Base-by-base conservation (phyloP, 2,113 vertebrate species). In the Equus przewalskii region DNA sequence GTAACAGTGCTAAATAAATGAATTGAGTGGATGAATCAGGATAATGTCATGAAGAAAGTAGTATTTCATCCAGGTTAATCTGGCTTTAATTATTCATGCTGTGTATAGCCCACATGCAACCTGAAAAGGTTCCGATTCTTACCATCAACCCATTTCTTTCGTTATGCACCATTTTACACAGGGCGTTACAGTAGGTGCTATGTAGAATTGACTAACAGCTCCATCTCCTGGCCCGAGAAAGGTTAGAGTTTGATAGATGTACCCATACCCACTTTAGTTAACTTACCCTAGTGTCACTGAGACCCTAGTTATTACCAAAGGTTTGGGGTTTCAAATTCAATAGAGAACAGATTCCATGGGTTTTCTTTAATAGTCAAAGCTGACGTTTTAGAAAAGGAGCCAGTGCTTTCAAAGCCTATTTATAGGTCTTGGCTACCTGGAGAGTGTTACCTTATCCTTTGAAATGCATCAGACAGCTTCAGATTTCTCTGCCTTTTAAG, bases 341-440 rank as follows among this genome's bases (percentile, higher is more conserved):
- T n/a, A 70, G 65, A 87, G 76, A 73, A 91, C n/a, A 3, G 4
- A 94, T 92, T 95, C 83, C 56, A 30, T 16, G 33, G 21, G 24
- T 76, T 79, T 83, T 95, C 93, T 94, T 94, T 49, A 46, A 95
- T 76, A 91, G 54, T 69, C 22, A 8, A 28, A 78, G 73, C 91
- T 0, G 2, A 62, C 90, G 36, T 97, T 97, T 97, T 95, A 94
- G 97, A 98, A 54, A 64, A 13, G 44, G 44, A 92, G 90, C 95
- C 81, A 10, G 33, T 81, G 69, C 80, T 97, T 65, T 94, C 36
- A 64, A 73, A 81, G 96, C 89, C 0, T 99, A 98, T 99, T 99
- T 98, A 98, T 99, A 98, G 98, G 85, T 73, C 93, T 70, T 97
- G 97, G 87, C 89, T 62, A 67, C 83, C 97, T 97, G 33, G 95